phyloP scores from a whole-genome alignment of 2,797 vertebrate species.

The Xerus rutilus region DNA sequence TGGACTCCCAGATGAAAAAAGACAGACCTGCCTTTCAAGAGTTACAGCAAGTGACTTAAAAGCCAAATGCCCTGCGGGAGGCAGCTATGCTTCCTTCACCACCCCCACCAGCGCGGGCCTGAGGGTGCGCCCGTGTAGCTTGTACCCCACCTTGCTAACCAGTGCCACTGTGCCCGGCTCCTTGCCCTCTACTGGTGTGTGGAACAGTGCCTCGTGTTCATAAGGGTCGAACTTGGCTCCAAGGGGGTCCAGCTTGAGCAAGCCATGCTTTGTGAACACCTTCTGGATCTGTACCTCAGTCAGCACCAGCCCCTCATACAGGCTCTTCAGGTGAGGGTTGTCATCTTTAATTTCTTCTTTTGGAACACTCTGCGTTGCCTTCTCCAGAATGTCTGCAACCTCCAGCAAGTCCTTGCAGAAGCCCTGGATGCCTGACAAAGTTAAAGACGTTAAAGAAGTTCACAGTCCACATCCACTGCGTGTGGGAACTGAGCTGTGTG shows the following conservation, averaged over 20 bases:
- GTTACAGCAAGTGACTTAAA: constrained; percentile 54
- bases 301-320: constrained; percentile 97
- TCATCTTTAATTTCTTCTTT: constrained; percentile 93
- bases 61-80: rapidly evolving
- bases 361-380: constrained; percentile 96
- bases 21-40: constrained; percentile 71
- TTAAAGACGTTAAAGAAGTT: background rate
- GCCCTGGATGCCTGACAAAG: constrained; percentile 94
- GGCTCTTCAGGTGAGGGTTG: constrained; percentile 97
- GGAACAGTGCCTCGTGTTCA: constrained; percentile 97
- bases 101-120: constrained; percentile 97
- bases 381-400: constrained; percentile 97
- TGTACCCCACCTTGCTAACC: constrained; percentile 98
- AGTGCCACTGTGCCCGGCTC: constrained; percentile 94
- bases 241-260: constrained; percentile 93
- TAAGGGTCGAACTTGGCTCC: constrained; percentile 98
- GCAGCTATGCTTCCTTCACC: constrained; percentile 92
- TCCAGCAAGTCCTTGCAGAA: constrained; percentile 99
- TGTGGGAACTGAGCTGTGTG: background rate
- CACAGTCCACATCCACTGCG: rapidly evolving
- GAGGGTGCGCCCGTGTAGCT: constrained; percentile 96
- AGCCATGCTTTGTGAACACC: constrained; percentile 96
- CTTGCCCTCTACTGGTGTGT: constrained; percentile 92
- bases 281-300: constrained; percentile 97
- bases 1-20: constrained; percentile 42